Conservation (phyloP, 2,888 invertebrate genomes). For the Drosophila meridionalis region DNA sequence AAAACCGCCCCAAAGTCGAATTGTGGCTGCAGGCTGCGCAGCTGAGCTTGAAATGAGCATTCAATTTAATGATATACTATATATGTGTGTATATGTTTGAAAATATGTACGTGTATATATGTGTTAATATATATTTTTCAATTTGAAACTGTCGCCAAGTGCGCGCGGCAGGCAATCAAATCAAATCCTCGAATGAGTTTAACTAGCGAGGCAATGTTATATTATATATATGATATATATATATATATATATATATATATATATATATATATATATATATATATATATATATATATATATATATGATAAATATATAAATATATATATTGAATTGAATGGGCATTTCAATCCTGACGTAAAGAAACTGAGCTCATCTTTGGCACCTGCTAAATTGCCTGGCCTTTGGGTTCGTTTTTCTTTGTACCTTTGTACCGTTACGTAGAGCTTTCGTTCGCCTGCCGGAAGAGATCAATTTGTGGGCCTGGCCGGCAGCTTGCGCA, state of each 20-base stretch:
- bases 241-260: not conserved
- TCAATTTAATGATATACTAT: slow-evolving; percentile 21
- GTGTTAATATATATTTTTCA: slow-evolving; percentile 21
- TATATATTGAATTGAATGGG: slow-evolving; percentile 6
- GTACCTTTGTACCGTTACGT: slow-evolving; percentile 29
- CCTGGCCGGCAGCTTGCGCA: slow-evolving; percentile 61
- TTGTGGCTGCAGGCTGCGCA: slow-evolving; percentile 22
- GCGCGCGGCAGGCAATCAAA: slow-evolving; percentile 51
- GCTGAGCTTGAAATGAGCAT: slow-evolving; percentile 39
- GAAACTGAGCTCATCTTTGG: not conserved
- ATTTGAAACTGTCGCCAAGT: slow-evolving; percentile 41
- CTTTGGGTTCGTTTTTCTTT: slow-evolving; percentile 18
- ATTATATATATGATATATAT: not conserved
- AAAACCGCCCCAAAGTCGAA: slow-evolving; percentile 1
- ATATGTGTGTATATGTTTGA: not conserved
- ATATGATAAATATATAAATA: too few species aligned
- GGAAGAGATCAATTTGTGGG: slow-evolving; percentile 61
- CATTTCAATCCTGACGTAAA: slow-evolving; percentile 7
- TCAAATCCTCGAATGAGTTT: slow-evolving; percentile 47
- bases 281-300: not conserved
- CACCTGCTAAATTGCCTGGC: slow-evolving; percentile 17
- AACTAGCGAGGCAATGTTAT: slow-evolving; percentile 22
- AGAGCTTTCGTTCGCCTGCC: slow-evolving; percentile 25
- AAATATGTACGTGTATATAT: not conserved
- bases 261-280: too few species aligned